These are phyloP conservation scores for Turnix velox DNA, from an alignment of 2,113 vertebrate species.

Conservation along the genomic window DNA sequence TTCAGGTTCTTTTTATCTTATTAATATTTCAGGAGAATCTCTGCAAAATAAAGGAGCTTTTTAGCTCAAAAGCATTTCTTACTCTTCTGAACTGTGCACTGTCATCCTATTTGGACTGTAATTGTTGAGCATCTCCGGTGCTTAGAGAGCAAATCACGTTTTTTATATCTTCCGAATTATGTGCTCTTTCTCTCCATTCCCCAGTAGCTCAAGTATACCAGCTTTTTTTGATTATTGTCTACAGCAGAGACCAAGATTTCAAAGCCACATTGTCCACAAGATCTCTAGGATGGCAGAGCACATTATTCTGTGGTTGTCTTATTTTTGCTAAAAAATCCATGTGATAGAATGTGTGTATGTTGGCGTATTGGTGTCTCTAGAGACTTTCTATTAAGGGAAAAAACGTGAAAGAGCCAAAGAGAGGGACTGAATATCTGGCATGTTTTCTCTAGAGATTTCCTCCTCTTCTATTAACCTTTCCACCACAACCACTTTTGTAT, in stretches of 20 bases:
- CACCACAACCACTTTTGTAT: constrained; percentile 65
- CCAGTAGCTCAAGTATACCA: background rate
- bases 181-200: background rate
- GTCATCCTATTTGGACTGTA: background rate
- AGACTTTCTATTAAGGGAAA: background rate
- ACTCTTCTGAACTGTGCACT: background rate
- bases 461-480: constrained; percentile 70
- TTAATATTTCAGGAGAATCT: background rate
- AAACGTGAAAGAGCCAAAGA: constrained; percentile 10
- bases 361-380: background rate
- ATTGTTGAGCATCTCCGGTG: background rate
- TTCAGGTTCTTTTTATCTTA: background rate
- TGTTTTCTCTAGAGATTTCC: constrained; percentile 56
- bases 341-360: background rate
- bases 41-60: background rate
- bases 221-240: background rate
- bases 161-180: background rate
- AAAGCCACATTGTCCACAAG: background rate
- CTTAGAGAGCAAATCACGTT: background rate
- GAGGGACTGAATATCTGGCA: constrained; percentile 24
- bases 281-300: background rate
- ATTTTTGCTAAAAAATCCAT: background rate
- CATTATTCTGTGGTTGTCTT: background rate
- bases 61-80: background rate
- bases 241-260: background rate